Evolutionary conservation across 1,140 invertebrate genomes (phyloP).

Genomic region (Hylaeus anthracinus): DNA sequence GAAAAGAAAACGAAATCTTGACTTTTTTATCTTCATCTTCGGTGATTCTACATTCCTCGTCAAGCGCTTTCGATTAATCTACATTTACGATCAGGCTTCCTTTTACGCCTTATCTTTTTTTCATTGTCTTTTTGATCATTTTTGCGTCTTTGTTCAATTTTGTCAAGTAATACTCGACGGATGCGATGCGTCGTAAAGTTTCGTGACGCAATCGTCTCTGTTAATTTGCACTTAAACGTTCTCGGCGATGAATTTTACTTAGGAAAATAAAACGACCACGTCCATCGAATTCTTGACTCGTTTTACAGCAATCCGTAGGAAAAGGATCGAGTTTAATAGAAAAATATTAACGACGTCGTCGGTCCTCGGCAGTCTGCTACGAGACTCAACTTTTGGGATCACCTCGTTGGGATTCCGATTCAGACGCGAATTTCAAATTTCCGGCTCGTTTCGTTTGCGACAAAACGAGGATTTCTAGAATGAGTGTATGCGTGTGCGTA

Average conservation of each 20-base stretch:
- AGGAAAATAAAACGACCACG: neutral
- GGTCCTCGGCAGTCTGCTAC: neutral
- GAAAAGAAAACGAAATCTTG: too few species aligned
- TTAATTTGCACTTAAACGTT: neutral
- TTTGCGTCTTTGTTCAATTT: too few species aligned
- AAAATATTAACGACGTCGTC: constrained; percentile 17
- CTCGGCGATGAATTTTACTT: neutral
- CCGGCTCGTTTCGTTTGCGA: constrained; percentile 7
- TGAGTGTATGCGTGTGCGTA: neutral
- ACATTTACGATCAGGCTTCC: too few species aligned
- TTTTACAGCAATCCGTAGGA: neutral
- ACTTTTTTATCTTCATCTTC: too few species aligned
- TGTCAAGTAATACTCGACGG: too few species aligned
- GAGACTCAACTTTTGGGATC: neutral
- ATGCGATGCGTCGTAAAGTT: too few species aligned
- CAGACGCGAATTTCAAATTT: neutral
- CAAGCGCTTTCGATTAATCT: too few species aligned
- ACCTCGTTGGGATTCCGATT: neutral
- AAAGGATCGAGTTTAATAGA: neutral
- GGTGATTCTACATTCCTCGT: too few species aligned
- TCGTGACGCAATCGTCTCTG: too few species aligned
- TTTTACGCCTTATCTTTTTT: too few species aligned
- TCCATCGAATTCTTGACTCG: neutral
- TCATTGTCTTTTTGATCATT: too few species aligned
- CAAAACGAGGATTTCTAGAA: constrained; percentile 13